Percentiles rank a stretch among this genome's conserved stretches.
These are phyloP conservation scores for Colletes collaris DNA, from an alignment of 2,888 invertebrate genomes.

Conservation along the genomic window DNA sequence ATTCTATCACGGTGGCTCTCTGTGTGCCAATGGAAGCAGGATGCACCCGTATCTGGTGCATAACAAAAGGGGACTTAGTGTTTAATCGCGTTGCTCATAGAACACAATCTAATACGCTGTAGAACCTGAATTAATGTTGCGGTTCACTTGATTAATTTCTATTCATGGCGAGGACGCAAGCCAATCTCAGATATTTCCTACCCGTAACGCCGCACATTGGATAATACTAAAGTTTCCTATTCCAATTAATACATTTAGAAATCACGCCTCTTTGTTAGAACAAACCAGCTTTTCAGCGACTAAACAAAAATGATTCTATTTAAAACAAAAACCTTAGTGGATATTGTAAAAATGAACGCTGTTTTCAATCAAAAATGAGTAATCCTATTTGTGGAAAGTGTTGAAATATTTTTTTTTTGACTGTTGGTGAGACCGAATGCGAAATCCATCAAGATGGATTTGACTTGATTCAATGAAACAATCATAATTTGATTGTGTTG, in stretches of 20 bases:
- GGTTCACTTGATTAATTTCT: constrained; percentile 13
- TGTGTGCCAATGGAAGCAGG: constrained; percentile 19
- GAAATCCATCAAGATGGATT: no score
- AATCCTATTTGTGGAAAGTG: no score
- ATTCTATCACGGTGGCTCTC: constrained; percentile 10
- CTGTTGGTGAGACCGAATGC: no score
- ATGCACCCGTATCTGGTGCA: constrained; percentile 30
- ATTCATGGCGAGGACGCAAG: background rate
- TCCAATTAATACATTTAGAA: background rate
- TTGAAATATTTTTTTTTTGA: no score
- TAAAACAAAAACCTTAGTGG: no score
- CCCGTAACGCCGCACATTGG: no score
- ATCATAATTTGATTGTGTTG: no score
- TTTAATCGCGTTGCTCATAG: constrained; percentile 54
- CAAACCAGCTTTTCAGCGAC: no score
- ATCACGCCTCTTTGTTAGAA: background rate
- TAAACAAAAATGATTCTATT: no score
- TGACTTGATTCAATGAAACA: no score
- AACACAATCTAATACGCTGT: constrained; percentile 34
- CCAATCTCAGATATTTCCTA: constrained; percentile 7
- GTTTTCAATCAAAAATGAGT: no score
- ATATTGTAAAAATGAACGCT: no score
- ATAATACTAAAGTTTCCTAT: background rate
- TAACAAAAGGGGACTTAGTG: constrained; percentile 45
- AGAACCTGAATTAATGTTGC: constrained; percentile 42